A percentile compares a stretch with the other conserved stretches of the same genome.
Evolutionary conservation across 2,797 vertebrate species (phyloP).

Genomic region (Rousettus madagascariensis): DNA sequence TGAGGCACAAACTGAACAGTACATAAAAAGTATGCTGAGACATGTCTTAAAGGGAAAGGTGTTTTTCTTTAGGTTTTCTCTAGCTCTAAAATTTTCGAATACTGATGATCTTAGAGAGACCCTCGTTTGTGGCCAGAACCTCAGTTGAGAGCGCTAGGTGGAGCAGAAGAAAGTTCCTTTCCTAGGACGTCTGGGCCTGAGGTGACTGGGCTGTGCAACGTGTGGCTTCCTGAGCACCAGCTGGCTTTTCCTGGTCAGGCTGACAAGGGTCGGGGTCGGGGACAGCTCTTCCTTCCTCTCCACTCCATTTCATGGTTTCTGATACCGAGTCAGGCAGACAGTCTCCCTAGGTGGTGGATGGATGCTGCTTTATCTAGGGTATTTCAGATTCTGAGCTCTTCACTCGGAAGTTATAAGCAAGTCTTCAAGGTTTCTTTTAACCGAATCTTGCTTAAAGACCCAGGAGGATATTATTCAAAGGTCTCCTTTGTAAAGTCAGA

Average conservation of each 20-base stretch:
- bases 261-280: background rate
- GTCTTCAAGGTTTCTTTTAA: background rate
- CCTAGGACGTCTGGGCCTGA: background rate
- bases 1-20: background rate
- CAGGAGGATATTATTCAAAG: background rate
- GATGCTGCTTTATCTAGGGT: background rate
- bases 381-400: background rate
- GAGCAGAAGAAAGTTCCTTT: background rate
- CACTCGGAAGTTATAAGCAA: background rate
- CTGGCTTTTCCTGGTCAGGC: background rate
- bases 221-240: accelerated
- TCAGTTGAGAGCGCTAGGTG: background rate
- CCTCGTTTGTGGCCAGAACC: background rate
- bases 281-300: background rate
- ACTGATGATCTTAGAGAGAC: background rate
- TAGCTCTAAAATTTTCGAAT: background rate
- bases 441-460: background rate
- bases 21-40: background rate
- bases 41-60: background rate
- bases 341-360: background rate
- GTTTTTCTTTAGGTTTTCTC: background rate
- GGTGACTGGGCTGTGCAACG: background rate
- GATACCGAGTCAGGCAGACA: background rate
- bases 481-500: background rate
- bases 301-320: background rate